These are phyloP conservation scores for Tachyglossus aculeatus DNA, from an alignment of 2,797 vertebrate species.

Conservation along the genomic window DNA sequence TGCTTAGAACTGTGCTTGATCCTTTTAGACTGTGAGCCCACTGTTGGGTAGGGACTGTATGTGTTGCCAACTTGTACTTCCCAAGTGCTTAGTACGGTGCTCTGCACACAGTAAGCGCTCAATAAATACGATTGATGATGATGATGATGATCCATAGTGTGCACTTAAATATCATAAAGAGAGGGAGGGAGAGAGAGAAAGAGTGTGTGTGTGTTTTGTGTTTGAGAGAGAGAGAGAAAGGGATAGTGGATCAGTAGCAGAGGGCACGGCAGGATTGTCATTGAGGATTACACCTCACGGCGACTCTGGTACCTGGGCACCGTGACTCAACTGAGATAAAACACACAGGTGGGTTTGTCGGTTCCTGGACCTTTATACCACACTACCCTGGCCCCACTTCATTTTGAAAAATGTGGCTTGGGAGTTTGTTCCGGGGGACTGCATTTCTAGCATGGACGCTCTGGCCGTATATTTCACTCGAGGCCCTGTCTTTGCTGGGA, in stretches of 20 bases:
- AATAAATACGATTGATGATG: too few species aligned
- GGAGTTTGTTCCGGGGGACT: slow-evolving; percentile 7
- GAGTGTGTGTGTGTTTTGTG: too few species aligned
- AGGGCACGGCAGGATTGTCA: not conserved
- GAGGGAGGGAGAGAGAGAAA: not conserved
- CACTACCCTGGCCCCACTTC: slow-evolving; percentile 15
- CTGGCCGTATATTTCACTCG: slow-evolving; percentile 18
- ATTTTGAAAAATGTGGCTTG: slow-evolving; percentile 24
- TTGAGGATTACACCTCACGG: not conserved
- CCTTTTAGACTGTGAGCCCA: too few species aligned
- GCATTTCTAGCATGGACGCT: slow-evolving; percentile 21
- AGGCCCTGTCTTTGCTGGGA: not conserved
- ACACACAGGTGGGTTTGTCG: not conserved
- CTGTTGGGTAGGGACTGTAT: too few species aligned
- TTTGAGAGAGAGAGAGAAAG: not conserved
- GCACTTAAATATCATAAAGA: too few species aligned
- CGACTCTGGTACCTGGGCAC: not conserved
- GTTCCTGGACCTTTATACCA: slow-evolving; percentile 1
- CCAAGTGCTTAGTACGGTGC: too few species aligned
- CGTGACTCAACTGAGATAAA: not conserved
- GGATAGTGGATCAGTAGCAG: slow-evolving; percentile 17
- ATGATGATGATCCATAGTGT: too few species aligned
- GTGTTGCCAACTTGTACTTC: too few species aligned
- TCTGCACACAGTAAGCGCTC: too few species aligned
- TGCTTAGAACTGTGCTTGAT: too few species aligned